Base-by-base conservation (phyloP, 1,140 invertebrate species). In the Oreohelix idahoensis region DNA sequence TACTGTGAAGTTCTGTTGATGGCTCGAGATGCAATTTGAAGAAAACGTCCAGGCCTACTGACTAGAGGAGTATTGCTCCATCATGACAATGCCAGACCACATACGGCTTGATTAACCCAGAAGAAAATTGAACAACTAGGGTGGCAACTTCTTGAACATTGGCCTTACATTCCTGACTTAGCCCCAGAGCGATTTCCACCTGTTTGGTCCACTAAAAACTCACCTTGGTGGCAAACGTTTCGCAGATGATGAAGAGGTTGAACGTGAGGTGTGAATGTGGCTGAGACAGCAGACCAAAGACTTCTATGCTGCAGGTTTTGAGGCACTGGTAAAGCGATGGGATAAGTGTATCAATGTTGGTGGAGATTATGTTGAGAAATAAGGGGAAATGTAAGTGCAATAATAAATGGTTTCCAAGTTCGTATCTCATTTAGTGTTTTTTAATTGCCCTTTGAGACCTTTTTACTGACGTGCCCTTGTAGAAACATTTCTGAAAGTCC, bases 1-100 rank as follows among this genome's bases (percentile, higher is more conserved):
- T 66, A 66, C 63, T 66, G 63, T 66, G n/a, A 66, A 66, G 63
- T 66, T 66, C 63, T 66, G 17, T 66, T n/a, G 63, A 66, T 66
- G 63, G 20, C 32, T 58, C n/a, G 17, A 10, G 63, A 66, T 66
- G 63, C 63, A 66, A 66, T 66, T 32, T 32, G 63, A 66, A 66
- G 29, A 66, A 66, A 66, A 66, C 29, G 5, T 32, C 63, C 63
- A 32, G 63, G 63, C 1, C 63, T 66, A n/a, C 63, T 66, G 63
- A 66, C 63, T 66, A 66, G n/a, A 66, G 63, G 63, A 32, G 63
- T 66, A n/a, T 23, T 66, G n/a, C 63, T 66, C 17, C 29, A 32
- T 66, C 63, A 66, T 35, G 63, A 66, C 63, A 66, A 66, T 66
- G 63, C 29, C 63, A 66, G 63, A 66, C 63, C 63, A 66, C 63